Conservation (phyloP, 2,888 invertebrate species). For the Cryptus viduatorius region DNA sequence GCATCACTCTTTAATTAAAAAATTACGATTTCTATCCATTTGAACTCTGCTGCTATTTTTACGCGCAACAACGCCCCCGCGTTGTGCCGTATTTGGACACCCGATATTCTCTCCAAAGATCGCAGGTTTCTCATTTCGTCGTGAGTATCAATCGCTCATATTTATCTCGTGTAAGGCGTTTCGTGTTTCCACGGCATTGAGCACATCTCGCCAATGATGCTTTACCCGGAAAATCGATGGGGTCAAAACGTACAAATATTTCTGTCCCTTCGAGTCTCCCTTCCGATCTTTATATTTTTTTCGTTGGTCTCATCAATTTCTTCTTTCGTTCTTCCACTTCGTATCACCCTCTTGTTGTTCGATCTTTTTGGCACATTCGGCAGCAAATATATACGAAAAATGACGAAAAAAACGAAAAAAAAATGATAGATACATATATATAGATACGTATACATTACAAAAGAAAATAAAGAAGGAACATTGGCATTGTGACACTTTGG, state of each 20-base stretch:
- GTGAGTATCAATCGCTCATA: slow-evolving; percentile 33
- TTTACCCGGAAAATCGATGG: slow-evolving; percentile 61
- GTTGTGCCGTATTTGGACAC: too few species aligned
- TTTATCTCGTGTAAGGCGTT: slow-evolving; percentile 69
- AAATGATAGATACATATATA: slow-evolving; percentile 27
- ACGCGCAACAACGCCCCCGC: too few species aligned
- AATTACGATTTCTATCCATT: too few species aligned
- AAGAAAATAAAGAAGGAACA: slow-evolving; percentile 26
- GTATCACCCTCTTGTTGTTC: slow-evolving; percentile 62
- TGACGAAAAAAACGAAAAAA: slow-evolving; percentile 41
- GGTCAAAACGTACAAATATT: slow-evolving; percentile 65
- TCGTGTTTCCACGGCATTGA: slow-evolving; percentile 83
- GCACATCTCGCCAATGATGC: slow-evolving; percentile 51
- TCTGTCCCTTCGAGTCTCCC: slow-evolving; percentile 44
- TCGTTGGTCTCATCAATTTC: slow-evolving; percentile 59
- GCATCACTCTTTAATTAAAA: too few species aligned
- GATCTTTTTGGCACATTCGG: slow-evolving; percentile 61
- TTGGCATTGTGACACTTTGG: slow-evolving; percentile 64
- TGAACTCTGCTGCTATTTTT: too few species aligned
- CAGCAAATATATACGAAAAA: neutral
- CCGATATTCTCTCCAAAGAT: neutral
- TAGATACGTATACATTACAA: slow-evolving; percentile 31
- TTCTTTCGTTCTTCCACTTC: slow-evolving; percentile 67
- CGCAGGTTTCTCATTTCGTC: slow-evolving; percentile 57
- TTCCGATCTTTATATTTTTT: slow-evolving; percentile 48